A percentile compares a stretch with the other conserved stretches of the same genome.
These are phyloP conservation scores for Sterrhoptilus dennistouni DNA, from an alignment of 2,113 vertebrate species.

Conservation along the genomic window DNA sequence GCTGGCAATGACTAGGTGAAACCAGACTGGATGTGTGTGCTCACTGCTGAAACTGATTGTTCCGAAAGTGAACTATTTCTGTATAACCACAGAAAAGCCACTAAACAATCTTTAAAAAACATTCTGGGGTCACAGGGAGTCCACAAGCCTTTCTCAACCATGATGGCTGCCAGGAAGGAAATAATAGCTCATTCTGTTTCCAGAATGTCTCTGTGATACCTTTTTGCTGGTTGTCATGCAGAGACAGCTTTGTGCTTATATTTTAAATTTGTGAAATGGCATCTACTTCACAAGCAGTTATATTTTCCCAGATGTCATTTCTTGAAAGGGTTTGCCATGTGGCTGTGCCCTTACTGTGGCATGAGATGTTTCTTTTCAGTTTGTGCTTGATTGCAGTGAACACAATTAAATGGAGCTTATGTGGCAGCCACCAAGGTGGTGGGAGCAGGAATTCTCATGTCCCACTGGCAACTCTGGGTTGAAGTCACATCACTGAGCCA, in stretches of 20 bases:
- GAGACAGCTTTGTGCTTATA: background rate
- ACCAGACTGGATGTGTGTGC: background rate
- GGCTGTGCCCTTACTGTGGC: background rate
- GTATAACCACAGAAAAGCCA: background rate
- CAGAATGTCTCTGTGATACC: background rate
- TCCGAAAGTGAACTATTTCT: background rate
- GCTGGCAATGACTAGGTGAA: background rate
- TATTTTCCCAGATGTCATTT: background rate
- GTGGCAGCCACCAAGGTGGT: background rate
- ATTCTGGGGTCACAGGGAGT: background rate
- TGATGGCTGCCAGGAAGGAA: background rate
- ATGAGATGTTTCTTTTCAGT: background rate
- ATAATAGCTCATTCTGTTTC: background rate
- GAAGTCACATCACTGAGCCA: background rate
- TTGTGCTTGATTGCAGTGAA: background rate
- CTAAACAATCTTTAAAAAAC: background rate
- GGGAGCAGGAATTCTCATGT: background rate
- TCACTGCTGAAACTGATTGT: background rate
- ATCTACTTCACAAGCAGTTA: background rate
- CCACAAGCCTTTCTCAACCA: background rate
- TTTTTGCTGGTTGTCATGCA: background rate
- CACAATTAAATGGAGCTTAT: background rate
- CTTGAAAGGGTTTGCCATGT: accelerated
- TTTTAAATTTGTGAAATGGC: background rate
- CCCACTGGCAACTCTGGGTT: no score